A percentile compares a stretch with the other conserved stretches of the same genome.
Conservation (phyloP, 2,113 vertebrate species). For the Arizona elegans region DNA sequence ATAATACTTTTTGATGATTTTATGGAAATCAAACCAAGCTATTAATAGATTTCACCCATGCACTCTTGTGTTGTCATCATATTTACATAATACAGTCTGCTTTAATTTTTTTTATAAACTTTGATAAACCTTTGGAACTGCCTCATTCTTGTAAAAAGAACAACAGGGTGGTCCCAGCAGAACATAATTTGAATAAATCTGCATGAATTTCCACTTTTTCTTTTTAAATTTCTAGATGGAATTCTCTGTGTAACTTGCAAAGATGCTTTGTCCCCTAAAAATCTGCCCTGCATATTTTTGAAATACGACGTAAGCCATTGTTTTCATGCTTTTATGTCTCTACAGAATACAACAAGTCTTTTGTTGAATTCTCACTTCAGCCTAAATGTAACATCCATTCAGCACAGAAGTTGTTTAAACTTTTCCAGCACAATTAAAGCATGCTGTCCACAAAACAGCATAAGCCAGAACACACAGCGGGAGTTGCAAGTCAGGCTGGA, state of each 20-base stretch:
- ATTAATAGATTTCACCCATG: not conserved
- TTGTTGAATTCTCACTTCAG: not conserved
- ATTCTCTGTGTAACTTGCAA: not conserved
- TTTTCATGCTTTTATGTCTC: not conserved
- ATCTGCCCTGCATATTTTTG: not conserved
- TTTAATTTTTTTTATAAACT: no score
- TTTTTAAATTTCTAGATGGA: not conserved
- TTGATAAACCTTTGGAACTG: not conserved
- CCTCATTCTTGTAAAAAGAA: not conserved
- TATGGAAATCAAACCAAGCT: not conserved
- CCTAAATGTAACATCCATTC: conserved; percentile 7
- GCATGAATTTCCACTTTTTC: not conserved
- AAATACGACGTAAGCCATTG: not conserved
- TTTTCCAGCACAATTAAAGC: conserved; percentile 29
- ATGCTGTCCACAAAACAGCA: conserved; percentile 4
- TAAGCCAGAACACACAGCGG: conserved; percentile 11
- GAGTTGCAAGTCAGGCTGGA: conserved; percentile 5
- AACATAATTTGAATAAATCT: not conserved
- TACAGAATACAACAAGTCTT: not conserved
- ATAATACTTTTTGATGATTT: not conserved
- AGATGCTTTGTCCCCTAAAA: not conserved
- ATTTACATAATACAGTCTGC: not conserved
- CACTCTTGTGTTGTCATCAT: not conserved
- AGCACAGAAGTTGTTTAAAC: conserved; percentile 20
- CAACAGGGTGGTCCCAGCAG: not conserved